Percentiles rank a stretch among this genome's conserved stretches.
These are phyloP conservation scores for Dastarcus helophoroides DNA, from an alignment of 2,888 invertebrate genomes.

Conservation along the genomic window DNA sequence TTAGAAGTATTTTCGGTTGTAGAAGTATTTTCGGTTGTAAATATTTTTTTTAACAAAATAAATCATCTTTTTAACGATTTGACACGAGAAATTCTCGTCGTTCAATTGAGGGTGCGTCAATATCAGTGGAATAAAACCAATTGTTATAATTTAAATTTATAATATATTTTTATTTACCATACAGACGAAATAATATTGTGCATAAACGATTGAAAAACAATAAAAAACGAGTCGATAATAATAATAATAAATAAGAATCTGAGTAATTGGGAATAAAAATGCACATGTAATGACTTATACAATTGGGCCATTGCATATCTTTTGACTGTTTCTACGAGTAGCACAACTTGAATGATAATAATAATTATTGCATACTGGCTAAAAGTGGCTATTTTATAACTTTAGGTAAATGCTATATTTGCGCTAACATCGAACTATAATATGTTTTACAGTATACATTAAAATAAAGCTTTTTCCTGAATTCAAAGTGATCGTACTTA, in stretches of 20 bases:
- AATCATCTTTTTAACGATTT: too few species aligned
- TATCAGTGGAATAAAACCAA: too few species aligned
- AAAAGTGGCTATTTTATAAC: conserved; percentile 27
- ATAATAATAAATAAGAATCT: conserved; percentile 20
- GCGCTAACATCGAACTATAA: conserved; percentile 40
- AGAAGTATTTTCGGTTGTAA: too few species aligned
- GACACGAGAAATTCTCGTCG: too few species aligned
- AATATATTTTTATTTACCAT: conserved; percentile 39
- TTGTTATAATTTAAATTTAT: too few species aligned
- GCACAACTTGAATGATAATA: conserved; percentile 36
- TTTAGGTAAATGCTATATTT: conserved; percentile 33
- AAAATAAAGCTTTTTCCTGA: conserved; percentile 38
- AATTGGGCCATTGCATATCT: conserved; percentile 30
- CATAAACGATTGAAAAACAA: conserved; percentile 30
- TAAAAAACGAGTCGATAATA: conserved; percentile 26
- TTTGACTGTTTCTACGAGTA: conserved; percentile 34
- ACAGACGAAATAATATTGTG: conserved; percentile 40
- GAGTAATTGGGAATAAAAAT: too few species aligned
- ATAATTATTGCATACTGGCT: conserved; percentile 37
- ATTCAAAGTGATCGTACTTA: conserved; percentile 31
- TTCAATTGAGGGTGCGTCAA: too few species aligned
- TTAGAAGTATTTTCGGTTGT: too few species aligned
- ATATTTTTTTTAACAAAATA: too few species aligned
- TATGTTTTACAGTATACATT: conserved; percentile 33
- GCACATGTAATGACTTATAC: conserved; percentile 31